Evolutionary conservation across 2,888 invertebrate species (phyloP), one percentile per base, ranked within the genome.

Genomic region (Protonemura montana): DNA sequence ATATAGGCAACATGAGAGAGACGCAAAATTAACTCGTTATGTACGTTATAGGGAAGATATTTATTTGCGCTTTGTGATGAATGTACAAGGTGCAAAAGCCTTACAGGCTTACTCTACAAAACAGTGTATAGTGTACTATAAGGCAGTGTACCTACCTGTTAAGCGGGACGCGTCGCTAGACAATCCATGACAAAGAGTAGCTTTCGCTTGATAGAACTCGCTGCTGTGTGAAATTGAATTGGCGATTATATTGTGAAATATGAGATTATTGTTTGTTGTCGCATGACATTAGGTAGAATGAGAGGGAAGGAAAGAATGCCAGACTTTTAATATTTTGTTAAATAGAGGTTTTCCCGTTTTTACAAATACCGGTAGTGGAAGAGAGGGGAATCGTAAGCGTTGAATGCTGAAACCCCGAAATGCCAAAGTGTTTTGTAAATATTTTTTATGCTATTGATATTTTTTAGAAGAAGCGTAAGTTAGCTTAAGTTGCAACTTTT

Each of bases 41-140:
- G n/a, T 42, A 25, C 6, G 16, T 83, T 28, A 30, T 7, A 28
- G 85, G 80, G 80, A 78, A 76, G 87, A 86, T 86, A 87, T 87
- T 87, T 87, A 87, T 87, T 87, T 87, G 87, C 85, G 86, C 87
- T 87, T 21, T 59, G 59, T 59, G 59, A 87, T 87, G 87, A 86
- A 86, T 86, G 82, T 86, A 35, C 10, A 86, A 87, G 87, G 87
- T 85, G 86, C 41, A n/a, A 59, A 59, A 59, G 59, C 59, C 21
- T 59, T 59, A 59, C 21, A 59, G 59, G 13, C 59, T 59, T 21
- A 59, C 59, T 35, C 3, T 35, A 35, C 35, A 35, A 35, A 35
- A 35, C 59, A 59, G 59, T 21, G 21, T 59, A 59, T 59, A 59
- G 59, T 59, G 59, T 76, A 30, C 85, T 26, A 77, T n/a, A 21